Conservation (phyloP, 2,797 vertebrate species). For the Sebastes cheni region DNA sequence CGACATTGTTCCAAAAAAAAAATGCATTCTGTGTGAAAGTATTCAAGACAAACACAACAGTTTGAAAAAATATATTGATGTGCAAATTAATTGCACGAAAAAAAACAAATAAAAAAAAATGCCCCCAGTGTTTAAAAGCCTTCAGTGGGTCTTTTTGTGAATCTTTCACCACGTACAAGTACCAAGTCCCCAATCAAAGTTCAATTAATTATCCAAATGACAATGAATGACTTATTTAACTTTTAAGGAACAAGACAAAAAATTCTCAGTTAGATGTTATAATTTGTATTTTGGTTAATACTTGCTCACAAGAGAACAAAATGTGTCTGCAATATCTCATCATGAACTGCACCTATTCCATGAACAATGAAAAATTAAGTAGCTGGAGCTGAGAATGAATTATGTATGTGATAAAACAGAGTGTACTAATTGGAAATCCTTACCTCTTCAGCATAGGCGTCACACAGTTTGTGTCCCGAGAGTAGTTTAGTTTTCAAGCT, state of each 20-base stretch:
- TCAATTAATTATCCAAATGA: background rate
- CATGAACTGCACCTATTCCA: background rate
- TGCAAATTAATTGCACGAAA: background rate
- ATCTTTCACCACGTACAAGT: background rate
- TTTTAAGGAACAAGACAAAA: background rate
- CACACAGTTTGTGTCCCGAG: slow-evolving; percentile 95
- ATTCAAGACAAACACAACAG: too few species aligned
- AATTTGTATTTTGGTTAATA: background rate
- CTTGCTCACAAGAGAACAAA: background rate
- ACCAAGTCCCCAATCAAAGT: background rate
- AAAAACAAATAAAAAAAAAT: rapidly evolving
- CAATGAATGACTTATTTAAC: background rate
- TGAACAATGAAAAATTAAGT: slow-evolving; percentile 21
- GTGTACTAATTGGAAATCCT: slow-evolving; percentile 51
- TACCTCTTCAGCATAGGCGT: slow-evolving; percentile 96
- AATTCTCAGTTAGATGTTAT: background rate
- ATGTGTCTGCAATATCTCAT: background rate
- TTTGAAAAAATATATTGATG: too few species aligned
- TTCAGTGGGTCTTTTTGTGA: background rate
- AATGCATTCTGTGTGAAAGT: too few species aligned
- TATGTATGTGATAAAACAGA: slow-evolving; percentile 10
- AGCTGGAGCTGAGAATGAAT: slow-evolving; percentile 1
- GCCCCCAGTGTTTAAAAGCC: background rate
- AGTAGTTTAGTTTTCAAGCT: slow-evolving; percentile 97
- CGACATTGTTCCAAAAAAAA: too few species aligned